A percentile compares a stretch with the other conserved stretches of the same genome.
phyloP scores from a whole-genome alignment of 2,888 invertebrate genomes.

The Rhingia campestris region DNA sequence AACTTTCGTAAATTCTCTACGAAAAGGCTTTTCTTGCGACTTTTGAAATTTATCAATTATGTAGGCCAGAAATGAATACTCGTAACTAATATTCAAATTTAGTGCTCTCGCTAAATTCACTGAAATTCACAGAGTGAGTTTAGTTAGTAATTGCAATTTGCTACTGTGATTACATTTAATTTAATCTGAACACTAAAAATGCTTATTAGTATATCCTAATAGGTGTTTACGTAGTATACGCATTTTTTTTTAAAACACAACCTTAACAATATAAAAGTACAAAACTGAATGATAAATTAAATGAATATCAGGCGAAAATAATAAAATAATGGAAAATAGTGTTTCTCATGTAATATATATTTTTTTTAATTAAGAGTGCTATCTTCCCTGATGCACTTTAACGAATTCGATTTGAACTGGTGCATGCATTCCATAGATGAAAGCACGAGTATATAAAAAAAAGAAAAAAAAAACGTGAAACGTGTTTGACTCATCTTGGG shows the following conservation, averaged over 20 bases:
- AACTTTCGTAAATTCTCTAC: constrained; percentile 7
- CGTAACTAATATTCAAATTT: no score
- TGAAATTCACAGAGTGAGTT: no score
- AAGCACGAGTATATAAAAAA: background rate
- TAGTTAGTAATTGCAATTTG: no score
- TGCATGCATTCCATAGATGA: background rate
- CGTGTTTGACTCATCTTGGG: constrained; percentile 28
- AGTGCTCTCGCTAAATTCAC: no score
- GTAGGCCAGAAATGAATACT: no score
- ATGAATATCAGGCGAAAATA: constrained; percentile 34
- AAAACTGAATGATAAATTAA: constrained; percentile 18
- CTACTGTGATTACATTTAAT: no score
- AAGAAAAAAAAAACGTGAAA: constrained; percentile 16
- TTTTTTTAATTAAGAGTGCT: no score
- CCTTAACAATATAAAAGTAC: constrained; percentile 56
- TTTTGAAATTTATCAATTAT: constrained; percentile 19
- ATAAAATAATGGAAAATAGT: background rate
- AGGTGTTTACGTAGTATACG: no score
- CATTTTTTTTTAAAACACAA: constrained; percentile 58
- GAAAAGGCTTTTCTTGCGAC: constrained; percentile 10
- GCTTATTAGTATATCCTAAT: no score
- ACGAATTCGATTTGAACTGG: background rate
- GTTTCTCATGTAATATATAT: background rate
- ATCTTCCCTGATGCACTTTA: background rate
- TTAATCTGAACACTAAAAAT: no score